Evolutionary conservation across 2,113 vertebrate genomes (phyloP).

Genomic region (Nipponia nippon): DNA sequence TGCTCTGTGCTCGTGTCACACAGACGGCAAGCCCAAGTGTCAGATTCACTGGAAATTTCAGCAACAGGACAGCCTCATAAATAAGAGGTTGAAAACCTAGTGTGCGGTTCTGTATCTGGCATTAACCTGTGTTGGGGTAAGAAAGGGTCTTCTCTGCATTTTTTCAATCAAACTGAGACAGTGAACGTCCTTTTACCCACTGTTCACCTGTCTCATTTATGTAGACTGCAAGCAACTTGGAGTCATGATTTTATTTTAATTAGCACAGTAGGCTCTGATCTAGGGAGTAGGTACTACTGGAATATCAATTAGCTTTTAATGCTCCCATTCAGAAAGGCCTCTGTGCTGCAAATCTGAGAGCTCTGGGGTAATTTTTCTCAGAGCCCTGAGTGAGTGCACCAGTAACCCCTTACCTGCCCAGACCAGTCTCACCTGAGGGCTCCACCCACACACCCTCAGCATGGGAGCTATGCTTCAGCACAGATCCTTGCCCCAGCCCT

Average conservation of each 20-base stretch:
- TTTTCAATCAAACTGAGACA: background rate
- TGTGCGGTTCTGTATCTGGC: background rate
- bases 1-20: background rate
- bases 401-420: background rate
- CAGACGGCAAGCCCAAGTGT: rapidly evolving
- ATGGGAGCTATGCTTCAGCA: background rate
- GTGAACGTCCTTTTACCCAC: background rate
- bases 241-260: background rate
- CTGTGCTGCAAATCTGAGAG: background rate
- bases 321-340: background rate
- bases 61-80: background rate
- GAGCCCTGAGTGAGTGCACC: background rate
- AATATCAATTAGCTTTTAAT: background rate
- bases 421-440: rapidly evolving
- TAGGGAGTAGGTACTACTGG: background rate
- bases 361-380: background rate
- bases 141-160: background rate
- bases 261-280: background rate
- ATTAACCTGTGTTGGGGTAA: background rate
- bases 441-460: background rate
- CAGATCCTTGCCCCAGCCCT: background rate
- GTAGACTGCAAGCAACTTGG: background rate
- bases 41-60: background rate
- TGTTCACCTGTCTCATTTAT: background rate
- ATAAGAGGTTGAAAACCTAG: background rate